Percentiles rank a stretch among this genome's conserved stretches.
Conservation (phyloP, 2,888 invertebrate genomes). For the Cryptophagus acutangulus region DNA sequence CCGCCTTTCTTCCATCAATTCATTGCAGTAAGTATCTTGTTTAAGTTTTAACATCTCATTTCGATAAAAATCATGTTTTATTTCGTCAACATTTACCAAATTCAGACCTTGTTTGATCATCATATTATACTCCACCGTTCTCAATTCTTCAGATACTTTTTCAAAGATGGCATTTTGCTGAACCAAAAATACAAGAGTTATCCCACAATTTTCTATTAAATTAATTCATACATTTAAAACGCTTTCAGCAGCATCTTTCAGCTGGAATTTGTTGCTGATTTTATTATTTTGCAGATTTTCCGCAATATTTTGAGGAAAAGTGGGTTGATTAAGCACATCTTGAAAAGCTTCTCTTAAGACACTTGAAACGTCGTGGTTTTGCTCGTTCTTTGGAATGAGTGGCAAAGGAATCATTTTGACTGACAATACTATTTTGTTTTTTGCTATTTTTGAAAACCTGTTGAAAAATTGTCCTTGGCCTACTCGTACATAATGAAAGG, state of each 20-base stretch:
- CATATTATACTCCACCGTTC: constrained; percentile 32
- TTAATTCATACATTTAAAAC: too few species aligned
- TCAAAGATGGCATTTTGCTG: too few species aligned
- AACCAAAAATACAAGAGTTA: too few species aligned
- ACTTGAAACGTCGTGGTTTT: constrained; percentile 34
- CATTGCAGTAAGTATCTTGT: too few species aligned
- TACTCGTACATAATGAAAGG: too few species aligned
- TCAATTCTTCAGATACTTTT: too few species aligned
- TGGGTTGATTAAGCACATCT: constrained; percentile 29
- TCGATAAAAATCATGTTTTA: constrained; percentile 24
- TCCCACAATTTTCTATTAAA: too few species aligned
- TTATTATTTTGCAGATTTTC: constrained; percentile 33
- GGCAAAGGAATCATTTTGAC: constrained; percentile 36
- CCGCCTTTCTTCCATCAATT: constrained; percentile 21
- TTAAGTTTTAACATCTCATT: constrained; percentile 34
- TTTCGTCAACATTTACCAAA: constrained; percentile 29
- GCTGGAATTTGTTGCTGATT: constrained; percentile 24
- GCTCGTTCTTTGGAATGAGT: constrained; percentile 33
- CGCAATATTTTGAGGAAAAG: constrained; percentile 33
- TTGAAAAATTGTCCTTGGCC: constrained; percentile 3
- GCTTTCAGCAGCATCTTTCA: constrained; percentile 24
- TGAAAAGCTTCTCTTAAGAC: constrained; percentile 39
- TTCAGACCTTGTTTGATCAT: constrained; percentile 34
- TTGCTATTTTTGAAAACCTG: not conserved
- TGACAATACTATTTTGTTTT: not conserved